These are phyloP conservation scores for Zaprionus tsacasi DNA, from an alignment of 1,140 invertebrate species.

Conservation along the genomic window DNA sequence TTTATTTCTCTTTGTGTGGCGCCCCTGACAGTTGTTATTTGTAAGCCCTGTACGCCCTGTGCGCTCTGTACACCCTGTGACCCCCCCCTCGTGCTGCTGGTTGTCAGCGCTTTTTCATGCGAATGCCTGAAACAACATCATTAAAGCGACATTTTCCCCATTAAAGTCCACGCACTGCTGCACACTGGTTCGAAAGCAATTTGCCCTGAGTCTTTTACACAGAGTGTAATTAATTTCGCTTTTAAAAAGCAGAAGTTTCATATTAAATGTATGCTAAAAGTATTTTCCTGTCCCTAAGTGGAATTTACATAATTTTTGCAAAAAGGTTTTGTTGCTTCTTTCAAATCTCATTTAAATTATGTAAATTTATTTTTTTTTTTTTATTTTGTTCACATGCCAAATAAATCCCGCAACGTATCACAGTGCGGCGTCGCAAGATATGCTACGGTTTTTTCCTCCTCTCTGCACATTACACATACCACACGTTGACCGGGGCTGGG, in stretches of 20 bases:
- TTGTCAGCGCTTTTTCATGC: constrained; percentile 46
- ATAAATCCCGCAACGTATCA: constrained; percentile 24
- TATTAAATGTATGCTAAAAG: background rate
- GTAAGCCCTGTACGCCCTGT: background rate
- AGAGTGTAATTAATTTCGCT: background rate
- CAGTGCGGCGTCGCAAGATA: constrained; percentile 30
- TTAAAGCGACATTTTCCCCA: constrained; percentile 32
- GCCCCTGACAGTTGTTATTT: constrained; percentile 42
- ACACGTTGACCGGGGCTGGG: constrained; percentile 37
- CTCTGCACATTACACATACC: constrained; percentile 57
- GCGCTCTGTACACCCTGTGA: background rate
- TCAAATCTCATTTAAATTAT: background rate
- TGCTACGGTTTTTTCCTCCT: constrained; percentile 27
- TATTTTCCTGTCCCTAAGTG: background rate
- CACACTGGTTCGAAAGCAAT: constrained; percentile 26
- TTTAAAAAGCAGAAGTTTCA: background rate
- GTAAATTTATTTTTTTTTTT: background rate
- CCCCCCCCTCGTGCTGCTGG: constrained; percentile 20
- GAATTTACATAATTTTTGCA: constrained; percentile 1
- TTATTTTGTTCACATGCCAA: background rate
- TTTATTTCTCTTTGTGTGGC: constrained; percentile 46
- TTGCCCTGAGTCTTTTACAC: background rate
- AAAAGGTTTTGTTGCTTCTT: background rate
- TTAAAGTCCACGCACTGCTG: constrained; percentile 25
- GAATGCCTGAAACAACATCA: constrained; percentile 47